Conservation (phyloP, 2,797 vertebrate species). For the Silurus lanzhouensis region DNA sequence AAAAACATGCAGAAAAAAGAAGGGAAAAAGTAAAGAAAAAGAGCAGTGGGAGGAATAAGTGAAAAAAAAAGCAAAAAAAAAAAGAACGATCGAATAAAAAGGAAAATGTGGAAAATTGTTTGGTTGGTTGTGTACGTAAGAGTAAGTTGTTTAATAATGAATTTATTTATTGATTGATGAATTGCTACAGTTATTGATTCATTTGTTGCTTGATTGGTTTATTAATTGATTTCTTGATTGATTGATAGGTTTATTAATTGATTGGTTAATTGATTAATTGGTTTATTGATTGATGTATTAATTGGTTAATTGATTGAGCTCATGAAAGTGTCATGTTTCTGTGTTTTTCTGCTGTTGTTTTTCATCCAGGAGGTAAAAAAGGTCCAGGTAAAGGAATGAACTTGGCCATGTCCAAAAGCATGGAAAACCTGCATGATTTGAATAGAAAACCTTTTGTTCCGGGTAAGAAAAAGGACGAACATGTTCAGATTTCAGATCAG, state of each 20-base stretch:
- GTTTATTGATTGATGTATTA: not conserved
- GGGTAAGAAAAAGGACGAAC: not conserved
- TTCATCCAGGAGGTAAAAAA: slow-evolving; percentile 26
- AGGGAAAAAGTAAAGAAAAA: not conserved
- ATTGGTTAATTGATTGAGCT: not conserved
- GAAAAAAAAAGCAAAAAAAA: not conserved
- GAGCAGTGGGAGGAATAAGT: too few relatives aligned
- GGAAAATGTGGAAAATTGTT: not conserved
- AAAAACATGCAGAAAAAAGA: not conserved
- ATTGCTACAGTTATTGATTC: not conserved
- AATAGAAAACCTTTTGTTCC: not conserved
- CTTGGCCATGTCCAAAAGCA: not conserved
- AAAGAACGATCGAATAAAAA: not conserved
- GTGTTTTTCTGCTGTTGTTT: not conserved
- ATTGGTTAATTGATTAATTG: not conserved
- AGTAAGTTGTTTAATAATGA: too few relatives aligned
- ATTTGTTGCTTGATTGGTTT: not conserved
- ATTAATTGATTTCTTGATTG: not conserved
- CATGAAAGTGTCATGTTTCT: not conserved
- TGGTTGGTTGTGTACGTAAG: too few relatives aligned
- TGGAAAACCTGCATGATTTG: slow-evolving; percentile 53
- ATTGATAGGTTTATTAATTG: not conserved
- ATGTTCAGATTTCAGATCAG: not conserved
- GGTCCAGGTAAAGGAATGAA: slow-evolving; percentile 20
- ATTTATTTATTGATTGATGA: not conserved